Conservation (phyloP, 2,113 vertebrate genomes). For the Cynocephalus volans region DNA sequence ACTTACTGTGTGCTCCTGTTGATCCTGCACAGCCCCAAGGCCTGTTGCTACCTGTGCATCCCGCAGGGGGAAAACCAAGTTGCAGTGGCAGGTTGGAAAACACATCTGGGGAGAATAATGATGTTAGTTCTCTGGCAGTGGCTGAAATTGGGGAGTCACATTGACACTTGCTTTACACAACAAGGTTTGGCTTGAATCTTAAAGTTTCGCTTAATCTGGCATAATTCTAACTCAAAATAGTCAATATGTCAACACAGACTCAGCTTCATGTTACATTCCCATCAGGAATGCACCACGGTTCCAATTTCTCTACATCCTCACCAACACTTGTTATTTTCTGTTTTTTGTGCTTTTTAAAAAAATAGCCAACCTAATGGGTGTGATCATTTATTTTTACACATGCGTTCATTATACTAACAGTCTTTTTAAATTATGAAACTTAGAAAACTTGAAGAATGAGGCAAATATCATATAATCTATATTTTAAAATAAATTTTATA, state of each 20-base stretch:
- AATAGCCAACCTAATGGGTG: too few species aligned
- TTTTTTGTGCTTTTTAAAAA: too few species aligned
- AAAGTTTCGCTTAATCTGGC: neutral
- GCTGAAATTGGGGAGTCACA: neutral
- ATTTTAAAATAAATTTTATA: too few species aligned
- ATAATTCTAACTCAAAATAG: neutral
- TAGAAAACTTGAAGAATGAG: too few species aligned
- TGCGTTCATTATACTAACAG: too few species aligned
- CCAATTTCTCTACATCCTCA: too few species aligned
- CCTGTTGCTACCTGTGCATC: slow-evolving; percentile 7
- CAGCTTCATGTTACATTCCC: too few species aligned
- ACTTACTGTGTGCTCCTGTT: slow-evolving; percentile 69
- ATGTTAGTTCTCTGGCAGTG: neutral
- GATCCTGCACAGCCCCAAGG: neutral
- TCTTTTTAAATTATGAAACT: too few species aligned
- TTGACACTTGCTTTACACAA: neutral
- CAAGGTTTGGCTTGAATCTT: rapidly evolving
- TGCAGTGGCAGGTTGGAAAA: slow-evolving; percentile 66
- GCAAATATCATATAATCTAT: too few species aligned
- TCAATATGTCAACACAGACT: neutral
- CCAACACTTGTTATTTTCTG: too few species aligned
- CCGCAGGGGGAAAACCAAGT: slow-evolving; percentile 62
- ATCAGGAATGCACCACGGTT: too few species aligned
- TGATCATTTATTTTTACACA: too few species aligned
- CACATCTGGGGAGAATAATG: slow-evolving; percentile 74